Percentiles rank a stretch among this genome's conserved stretches.
phyloP scores from a whole-genome alignment of 2,888 invertebrate species.

The Agonopterix arenella region DNA sequence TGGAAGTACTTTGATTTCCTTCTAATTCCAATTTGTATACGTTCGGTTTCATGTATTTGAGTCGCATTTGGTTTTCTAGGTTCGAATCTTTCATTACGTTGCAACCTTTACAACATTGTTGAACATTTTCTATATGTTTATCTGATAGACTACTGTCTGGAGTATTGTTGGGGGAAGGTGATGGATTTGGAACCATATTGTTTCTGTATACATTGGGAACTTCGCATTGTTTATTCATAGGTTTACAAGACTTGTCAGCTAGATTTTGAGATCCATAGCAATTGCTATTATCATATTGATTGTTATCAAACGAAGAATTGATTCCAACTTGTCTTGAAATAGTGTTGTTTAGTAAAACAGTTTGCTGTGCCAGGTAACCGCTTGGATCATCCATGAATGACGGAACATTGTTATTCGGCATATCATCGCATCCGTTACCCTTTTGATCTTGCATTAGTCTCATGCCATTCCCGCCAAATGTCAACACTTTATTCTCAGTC shows the following conservation, averaged over 20 bases:
- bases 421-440: constrained; percentile 60
- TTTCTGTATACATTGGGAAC: constrained; percentile 43
- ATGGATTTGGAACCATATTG: constrained; percentile 50
- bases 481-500: constrained; percentile 43
- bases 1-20: constrained; percentile 66
- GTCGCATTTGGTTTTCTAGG: constrained; percentile 56
- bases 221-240: constrained; percentile 33
- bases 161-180: constrained; percentile 59
- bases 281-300: constrained; percentile 43
- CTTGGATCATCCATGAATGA: constrained; percentile 95
- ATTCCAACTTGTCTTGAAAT: constrained; percentile 82
- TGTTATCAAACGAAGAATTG: constrained; percentile 45
- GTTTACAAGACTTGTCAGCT: constrained; percentile 40
- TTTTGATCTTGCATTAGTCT: constrained; percentile 52
- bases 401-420: constrained; percentile 77
- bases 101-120: constrained; percentile 75
- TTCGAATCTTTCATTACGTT: constrained; percentile 59
- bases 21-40: constrained; percentile 67
- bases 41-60: constrained; percentile 59
- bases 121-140: constrained; percentile 39
- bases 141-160: constrained; percentile 68
- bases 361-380: constrained; percentile 94
- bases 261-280: constrained; percentile 40
- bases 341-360: constrained; percentile 89
- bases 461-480: constrained; percentile 50